phyloP scores from a whole-genome alignment of 2,888 invertebrate species.

The Calephelis perditalis region DNA sequence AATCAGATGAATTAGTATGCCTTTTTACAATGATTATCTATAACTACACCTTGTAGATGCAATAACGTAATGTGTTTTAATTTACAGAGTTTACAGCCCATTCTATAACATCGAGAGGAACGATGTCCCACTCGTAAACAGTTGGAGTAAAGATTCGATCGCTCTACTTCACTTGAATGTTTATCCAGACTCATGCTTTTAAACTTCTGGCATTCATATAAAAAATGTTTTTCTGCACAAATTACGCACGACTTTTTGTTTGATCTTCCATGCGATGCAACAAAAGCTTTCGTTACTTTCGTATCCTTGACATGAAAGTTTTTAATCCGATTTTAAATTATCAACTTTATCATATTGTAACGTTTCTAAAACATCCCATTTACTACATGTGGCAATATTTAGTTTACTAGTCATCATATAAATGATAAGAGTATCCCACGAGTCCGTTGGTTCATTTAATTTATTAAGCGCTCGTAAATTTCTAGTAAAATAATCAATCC shows the following conservation, averaged over 20 bases:
- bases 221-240: not conserved
- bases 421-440: too few species aligned
- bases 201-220: not conserved
- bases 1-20: too few species aligned
- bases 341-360: not conserved
- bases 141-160: not conserved
- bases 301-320: not conserved
- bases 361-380: constrained; percentile 19
- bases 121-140: not conserved
- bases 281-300: not conserved
- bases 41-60: constrained; percentile 14
- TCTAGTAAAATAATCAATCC: too few species aligned
- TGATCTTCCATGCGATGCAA: not conserved
- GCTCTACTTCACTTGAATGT: not conserved
- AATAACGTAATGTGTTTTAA: constrained; percentile 21
- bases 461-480: too few species aligned
- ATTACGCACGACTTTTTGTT: not conserved
- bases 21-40: too few species aligned
- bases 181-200: not conserved
- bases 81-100: constrained; percentile 14
- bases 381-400: not conserved
- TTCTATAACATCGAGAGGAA: not conserved
- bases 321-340: not conserved
- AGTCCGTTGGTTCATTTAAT: too few species aligned
- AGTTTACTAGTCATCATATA: too few species aligned